Percentiles rank a stretch among this genome's conserved stretches.
phyloP scores from a whole-genome alignment of 64 coral and sea anemone genomes.

The Montipora capricornis region DNA sequence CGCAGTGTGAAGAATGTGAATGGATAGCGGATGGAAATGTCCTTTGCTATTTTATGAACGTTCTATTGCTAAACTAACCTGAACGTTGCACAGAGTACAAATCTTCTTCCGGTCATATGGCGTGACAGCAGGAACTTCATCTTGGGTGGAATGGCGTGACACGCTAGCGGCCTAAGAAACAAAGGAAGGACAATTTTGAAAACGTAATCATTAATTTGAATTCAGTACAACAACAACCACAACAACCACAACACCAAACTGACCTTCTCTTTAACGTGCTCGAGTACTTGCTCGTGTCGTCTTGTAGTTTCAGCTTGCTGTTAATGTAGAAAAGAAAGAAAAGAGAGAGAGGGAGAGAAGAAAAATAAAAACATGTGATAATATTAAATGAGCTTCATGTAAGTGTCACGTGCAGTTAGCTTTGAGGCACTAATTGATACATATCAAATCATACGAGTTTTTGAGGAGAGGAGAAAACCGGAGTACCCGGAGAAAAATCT shows the following conservation, averaged over 20 bases:
- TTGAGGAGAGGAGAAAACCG: too few species aligned
- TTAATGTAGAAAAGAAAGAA: neutral
- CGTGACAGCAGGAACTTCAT: constrained; percentile 95
- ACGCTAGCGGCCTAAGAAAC: constrained; percentile 85
- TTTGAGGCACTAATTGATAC: too few species aligned
- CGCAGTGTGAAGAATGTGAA: too few species aligned
- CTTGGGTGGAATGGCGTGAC: constrained; percentile 95
- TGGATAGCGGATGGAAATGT: too few species aligned
- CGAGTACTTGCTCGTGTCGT: constrained; percentile 87
- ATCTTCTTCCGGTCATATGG: constrained; percentile 97
- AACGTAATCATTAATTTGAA: too few species aligned
- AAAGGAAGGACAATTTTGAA: neutral
- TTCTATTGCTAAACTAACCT: constrained; percentile 34
- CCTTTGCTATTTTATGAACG: too few species aligned
- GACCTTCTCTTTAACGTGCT: constrained; percentile 98
- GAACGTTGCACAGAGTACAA: constrained; percentile 93
- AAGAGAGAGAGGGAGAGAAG: neutral
- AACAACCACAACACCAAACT: neutral
- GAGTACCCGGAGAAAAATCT: too few species aligned
- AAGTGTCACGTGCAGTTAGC: too few species aligned
- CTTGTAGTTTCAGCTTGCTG: constrained; percentile 94
- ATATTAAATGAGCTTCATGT: too few species aligned
- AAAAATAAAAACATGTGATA: neutral
- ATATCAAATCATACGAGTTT: too few species aligned
- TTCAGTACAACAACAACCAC: too few species aligned